phyloP scores from a whole-genome alignment of 2,113 vertebrate genomes.

The Aegithalos caudatus region DNA sequence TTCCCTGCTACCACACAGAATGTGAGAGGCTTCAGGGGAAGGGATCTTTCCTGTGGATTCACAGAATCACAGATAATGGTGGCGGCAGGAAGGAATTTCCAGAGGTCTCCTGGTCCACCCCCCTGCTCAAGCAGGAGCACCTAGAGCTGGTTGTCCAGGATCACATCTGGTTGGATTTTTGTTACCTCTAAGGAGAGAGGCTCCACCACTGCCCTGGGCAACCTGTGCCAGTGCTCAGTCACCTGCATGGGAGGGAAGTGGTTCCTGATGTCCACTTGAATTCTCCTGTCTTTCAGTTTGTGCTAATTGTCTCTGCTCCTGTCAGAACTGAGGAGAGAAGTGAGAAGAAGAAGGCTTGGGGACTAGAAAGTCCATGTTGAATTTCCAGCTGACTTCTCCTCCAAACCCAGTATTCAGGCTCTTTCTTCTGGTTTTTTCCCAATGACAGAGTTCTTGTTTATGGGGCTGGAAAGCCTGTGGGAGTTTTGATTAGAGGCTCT shows the following conservation, averaged over 20 bases:
- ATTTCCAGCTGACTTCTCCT: not conserved
- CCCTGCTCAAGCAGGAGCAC: not conserved
- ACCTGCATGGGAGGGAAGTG: not conserved
- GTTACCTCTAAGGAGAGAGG: not conserved
- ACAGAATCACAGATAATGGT: not conserved
- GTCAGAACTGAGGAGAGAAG: not conserved
- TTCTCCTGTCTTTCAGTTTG: not conserved
- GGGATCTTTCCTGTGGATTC: not conserved
- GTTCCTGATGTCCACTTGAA: not conserved
- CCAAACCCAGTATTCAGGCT: not conserved
- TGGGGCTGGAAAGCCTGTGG: not conserved
- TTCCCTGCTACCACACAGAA: not conserved
- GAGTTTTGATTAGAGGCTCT: not conserved
- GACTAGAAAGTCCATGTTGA: not conserved
- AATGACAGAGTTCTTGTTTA: not conserved
- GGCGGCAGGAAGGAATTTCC: not conserved
- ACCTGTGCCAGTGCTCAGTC: not conserved
- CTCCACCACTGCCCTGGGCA: not conserved
- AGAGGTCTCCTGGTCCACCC: not conserved
- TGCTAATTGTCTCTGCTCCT: not conserved
- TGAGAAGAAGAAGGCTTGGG: not conserved
- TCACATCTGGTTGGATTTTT: not conserved
- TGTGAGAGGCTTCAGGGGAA: not conserved
- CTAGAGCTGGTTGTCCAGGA: not conserved
- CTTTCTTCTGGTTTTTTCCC: not conserved